Conservation (phyloP, 2,888 invertebrate species). For the Campopleginae sp. region DNA sequence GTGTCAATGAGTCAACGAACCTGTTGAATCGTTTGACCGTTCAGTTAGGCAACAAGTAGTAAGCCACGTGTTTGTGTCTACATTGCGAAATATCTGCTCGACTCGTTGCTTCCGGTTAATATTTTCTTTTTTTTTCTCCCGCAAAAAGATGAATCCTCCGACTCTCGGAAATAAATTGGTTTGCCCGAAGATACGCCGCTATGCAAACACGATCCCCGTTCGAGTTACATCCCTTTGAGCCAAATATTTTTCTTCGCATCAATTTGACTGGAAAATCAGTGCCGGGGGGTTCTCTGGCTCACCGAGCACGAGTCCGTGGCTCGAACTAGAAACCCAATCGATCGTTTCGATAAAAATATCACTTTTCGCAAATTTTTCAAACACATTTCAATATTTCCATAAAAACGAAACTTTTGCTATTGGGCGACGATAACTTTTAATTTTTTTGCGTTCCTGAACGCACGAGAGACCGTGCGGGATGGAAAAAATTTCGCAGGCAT, state of each 20-base stretch:
- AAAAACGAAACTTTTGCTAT: too few species aligned
- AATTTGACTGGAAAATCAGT: too few species aligned
- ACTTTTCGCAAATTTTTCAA: too few species aligned
- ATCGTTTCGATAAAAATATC: too few species aligned
- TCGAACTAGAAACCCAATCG: too few species aligned
- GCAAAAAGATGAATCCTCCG: conserved; percentile 15
- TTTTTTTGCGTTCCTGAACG: too few species aligned
- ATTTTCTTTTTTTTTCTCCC: not conserved
- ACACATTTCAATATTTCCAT: too few species aligned
- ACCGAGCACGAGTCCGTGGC: too few species aligned
- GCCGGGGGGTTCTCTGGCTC: too few species aligned
- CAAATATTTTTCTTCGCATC: not conserved
- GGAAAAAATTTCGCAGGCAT: too few species aligned
- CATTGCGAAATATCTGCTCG: conserved; percentile 15
- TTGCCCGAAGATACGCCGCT: conserved; percentile 5
- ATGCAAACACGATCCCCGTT: conserved; percentile 23
- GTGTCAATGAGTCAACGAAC: conserved; percentile 57
- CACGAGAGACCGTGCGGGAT: too few species aligned
- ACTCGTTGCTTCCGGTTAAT: not conserved
- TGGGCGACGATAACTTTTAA: too few species aligned
- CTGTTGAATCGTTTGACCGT: conserved; percentile 63
- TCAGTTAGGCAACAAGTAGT: conserved; percentile 64
- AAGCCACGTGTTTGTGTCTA: conserved; percentile 25
- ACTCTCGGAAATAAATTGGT: conserved; percentile 13
- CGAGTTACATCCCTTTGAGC: not conserved